Conservation (phyloP, 2,797 vertebrate genomes). For the Sus cebifrons region DNA sequence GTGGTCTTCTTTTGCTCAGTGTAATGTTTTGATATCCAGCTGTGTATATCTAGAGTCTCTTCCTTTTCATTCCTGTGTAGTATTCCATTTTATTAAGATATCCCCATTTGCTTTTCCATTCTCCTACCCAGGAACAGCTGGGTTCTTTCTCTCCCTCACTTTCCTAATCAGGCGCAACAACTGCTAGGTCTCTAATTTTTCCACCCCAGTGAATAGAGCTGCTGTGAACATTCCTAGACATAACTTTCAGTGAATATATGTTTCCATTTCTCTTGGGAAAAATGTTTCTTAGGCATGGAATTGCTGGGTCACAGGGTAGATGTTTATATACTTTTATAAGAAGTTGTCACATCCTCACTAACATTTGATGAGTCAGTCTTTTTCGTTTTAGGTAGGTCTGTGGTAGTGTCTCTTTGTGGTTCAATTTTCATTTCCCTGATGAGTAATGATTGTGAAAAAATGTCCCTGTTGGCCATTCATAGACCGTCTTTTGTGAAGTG, state of each 20-base stretch:
- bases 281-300: background rate
- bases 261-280: conserved; percentile 32
- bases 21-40: background rate
- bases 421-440: conserved; percentile 39
- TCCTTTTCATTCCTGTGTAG: background rate
- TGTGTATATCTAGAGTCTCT: background rate
- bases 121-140: background rate
- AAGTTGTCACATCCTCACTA: background rate
- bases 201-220: background rate
- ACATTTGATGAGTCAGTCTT: background rate
- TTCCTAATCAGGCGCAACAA: background rate
- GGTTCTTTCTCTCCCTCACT: no score
- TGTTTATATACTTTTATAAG: conserved; percentile 2
- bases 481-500: background rate
- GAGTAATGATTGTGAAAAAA: background rate
- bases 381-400: background rate
- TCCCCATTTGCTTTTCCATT: background rate
- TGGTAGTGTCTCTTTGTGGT: background rate
- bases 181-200: background rate
- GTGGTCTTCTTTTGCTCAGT: background rate
- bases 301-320: background rate
- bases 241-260: background rate
- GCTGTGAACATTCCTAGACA: background rate
- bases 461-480: background rate
- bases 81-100: background rate